Evolutionary conservation across 2,797 vertebrate genomes (phyloP), one percentile per base, ranked within the genome.

Genomic region (Malacoctenus gilli): DNA sequence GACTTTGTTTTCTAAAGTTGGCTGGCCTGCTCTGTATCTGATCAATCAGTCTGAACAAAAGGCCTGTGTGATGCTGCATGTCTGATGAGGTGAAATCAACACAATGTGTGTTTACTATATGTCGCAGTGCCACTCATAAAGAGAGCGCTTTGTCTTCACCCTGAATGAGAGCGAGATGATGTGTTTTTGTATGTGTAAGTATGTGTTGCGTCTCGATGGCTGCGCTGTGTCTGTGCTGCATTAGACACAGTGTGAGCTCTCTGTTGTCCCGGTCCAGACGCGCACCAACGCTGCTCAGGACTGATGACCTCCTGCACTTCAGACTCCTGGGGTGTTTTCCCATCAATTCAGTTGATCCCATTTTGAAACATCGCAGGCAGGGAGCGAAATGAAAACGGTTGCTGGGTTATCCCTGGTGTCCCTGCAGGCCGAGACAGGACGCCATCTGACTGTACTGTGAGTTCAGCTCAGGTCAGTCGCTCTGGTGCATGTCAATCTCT

Each of bases 31-130:
- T 31, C 34, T 48, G 42, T 61, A 72, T 74, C 76, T 79, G 67
- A 87, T 89, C 71, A 80, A 84, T 89, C 77, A 82, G 76, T 49
- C 18, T 25, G 5, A 65, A 82, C 83, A 82, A 85, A 80, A 64
- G 79, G 34, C 49, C 62, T 43, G 53, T 47, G 41, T 60, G 46
- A 46, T 77, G 42, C 55, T 59, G 78, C 79, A 82, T 81, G 77
- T 85, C 79, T 80, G 79, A 83, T 79, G 77, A 75, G 32, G 28
- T 38, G 8, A 52, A 75, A 77, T 74, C 68, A 59, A 49, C 68
- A 77, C 58, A 77, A 69, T 67, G 54, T 52, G 46, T 56, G 49
- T 57, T 73, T 56, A 50, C 36, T 59, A 68, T 12, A 18, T 28
- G 43, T 68, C 54, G 59, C 13, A 2, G 49, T 50, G 51, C 38